Evolutionary conservation across 2,797 vertebrate genomes (phyloP), one percentile per base, ranked within the genome.

Genomic region (Zalophus californianus): DNA sequence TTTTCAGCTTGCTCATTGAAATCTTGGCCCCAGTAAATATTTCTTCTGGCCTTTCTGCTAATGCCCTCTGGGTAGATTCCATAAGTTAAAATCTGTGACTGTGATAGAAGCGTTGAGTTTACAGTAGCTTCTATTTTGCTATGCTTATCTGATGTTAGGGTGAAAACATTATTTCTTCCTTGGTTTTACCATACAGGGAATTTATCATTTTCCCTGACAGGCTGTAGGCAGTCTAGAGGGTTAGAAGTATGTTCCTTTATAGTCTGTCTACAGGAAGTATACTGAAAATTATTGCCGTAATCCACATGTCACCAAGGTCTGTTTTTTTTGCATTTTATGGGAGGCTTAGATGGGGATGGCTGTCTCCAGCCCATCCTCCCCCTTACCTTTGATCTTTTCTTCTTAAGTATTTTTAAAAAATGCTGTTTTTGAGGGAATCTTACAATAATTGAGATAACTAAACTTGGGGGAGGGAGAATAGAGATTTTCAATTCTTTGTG

Each of bases 311-410:
- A 91, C 3, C 3, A 0, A 66, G 60, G 18, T 87, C 62, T 77
- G 58, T 18, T 32, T 48, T 48, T 73, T 91, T 82, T 72, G 58
- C 62, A 73, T 77, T 56, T 82, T 18, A 10, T 38, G 27, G 21
- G 2, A 32, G 21, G 38, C 77, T 3, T 64, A 60, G 5, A 35
- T 82, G 18, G 44, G 25, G 14, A 13, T 64, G 84, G n/a, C 58
- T 88, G 23, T 38, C 48, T 94, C 14, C n/a, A 64, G n/a, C 13
- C 58, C 18, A 27, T 73, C n/a, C 7, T 93, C 58, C 32, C 16
- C 18, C 50, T 86, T 91, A 23, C 68, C 52, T 85, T 92, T 95
- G 64, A 87, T n/a, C 38, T 94, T 97, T 91, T 25, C 64, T 80
- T 77, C 68, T 8, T 7, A 83, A 64, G 41, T 94, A 82, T 78